Percentiles rank a stretch among this genome's conserved stretches.
These are phyloP conservation scores for Telmatochromis brichardi DNA, from an alignment of 2,113 vertebrate genomes.

Conservation along the genomic window DNA sequence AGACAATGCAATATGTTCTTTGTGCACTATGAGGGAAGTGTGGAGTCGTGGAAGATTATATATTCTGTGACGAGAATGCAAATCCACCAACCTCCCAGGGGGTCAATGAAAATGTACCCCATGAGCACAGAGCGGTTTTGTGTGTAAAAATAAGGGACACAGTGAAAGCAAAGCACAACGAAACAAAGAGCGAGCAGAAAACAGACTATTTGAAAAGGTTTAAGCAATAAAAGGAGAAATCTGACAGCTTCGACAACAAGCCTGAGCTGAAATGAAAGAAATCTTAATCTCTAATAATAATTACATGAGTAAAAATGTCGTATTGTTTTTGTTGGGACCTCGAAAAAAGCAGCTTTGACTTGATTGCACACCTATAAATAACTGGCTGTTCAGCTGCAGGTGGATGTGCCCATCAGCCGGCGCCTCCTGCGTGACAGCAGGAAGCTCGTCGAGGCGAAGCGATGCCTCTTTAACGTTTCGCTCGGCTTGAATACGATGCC, in stretches of 20 bases:
- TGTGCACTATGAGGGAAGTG: background rate
- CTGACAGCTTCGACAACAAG: background rate
- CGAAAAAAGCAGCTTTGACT: background rate
- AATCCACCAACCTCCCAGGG: background rate
- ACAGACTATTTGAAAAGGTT: background rate
- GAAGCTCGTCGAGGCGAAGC: slow-evolving; percentile 80
- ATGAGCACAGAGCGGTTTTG: background rate
- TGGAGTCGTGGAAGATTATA: background rate
- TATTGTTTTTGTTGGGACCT: background rate
- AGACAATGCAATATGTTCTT: background rate
- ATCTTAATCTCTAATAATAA: background rate
- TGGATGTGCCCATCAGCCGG: slow-evolving; percentile 83
- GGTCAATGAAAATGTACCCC: background rate
- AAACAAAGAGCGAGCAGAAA: background rate
- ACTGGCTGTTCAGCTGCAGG: slow-evolving; percentile 90
- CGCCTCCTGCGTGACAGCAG: slow-evolving; percentile 66
- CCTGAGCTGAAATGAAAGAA: background rate
- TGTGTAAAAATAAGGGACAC: background rate
- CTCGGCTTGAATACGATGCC: slow-evolving; percentile 85
- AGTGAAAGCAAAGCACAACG: background rate
- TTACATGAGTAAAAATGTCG: background rate
- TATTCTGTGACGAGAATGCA: background rate
- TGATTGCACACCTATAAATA: slow-evolving; percentile 76
- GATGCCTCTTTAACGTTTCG: slow-evolving; percentile 87
- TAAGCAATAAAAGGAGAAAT: background rate